A percentile compares a stretch with the other conserved stretches of the same genome.
Evolutionary conservation across 1,140 invertebrate species (phyloP).

Genomic region (Sycophila sp.): DNA sequence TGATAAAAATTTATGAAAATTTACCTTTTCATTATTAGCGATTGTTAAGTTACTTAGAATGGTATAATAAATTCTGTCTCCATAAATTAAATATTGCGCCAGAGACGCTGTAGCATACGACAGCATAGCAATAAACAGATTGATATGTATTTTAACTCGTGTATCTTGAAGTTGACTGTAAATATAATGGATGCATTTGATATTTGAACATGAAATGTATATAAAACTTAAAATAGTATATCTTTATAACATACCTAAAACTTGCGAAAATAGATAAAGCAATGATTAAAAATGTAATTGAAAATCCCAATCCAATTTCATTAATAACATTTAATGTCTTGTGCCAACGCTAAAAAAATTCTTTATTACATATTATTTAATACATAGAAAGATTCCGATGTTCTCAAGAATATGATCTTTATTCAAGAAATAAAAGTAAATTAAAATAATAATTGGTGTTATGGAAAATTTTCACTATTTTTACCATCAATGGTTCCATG

Average conservation of each 20-base stretch:
- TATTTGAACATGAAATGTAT: background rate
- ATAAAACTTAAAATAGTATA: background rate
- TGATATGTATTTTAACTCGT: conserved; percentile 9
- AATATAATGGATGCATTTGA: background rate
- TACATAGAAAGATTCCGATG: too few species aligned
- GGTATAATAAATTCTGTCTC: background rate
- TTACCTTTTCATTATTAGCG: background rate
- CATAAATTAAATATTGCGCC: background rate
- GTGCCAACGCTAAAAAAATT: background rate
- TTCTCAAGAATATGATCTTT: too few species aligned
- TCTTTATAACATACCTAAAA: background rate
- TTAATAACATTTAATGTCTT: background rate
- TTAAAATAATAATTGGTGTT: too few species aligned
- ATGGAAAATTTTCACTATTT: too few species aligned
- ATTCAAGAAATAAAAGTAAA: too few species aligned
- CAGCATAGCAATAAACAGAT: background rate
- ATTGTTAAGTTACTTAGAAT: background rate
- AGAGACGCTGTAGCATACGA: background rate
- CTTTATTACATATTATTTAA: background rate
- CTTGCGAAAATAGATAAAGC: background rate
- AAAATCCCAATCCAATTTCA: background rate
- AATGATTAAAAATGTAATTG: background rate
- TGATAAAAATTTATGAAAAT: background rate
- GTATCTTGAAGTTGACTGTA: background rate
- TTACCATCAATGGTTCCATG: too few species aligned